phyloP scores from a whole-genome alignment of 1,140 invertebrate genomes.

The Lasioglossum albipes region DNA sequence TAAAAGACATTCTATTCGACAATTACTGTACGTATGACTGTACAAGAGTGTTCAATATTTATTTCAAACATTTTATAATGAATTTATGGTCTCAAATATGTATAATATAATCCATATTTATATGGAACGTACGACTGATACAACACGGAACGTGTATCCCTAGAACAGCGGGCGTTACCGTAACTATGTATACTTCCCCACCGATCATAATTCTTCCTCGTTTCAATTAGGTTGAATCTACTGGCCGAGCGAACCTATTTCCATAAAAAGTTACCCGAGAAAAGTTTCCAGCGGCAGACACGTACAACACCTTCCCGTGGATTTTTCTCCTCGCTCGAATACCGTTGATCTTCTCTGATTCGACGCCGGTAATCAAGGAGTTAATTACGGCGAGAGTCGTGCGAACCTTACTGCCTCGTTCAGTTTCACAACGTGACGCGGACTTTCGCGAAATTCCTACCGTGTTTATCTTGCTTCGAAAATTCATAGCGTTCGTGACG shows the following conservation, averaged over 20 bases:
- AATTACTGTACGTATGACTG: too few species aligned
- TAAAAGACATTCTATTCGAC: too few species aligned
- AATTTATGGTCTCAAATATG: too few species aligned
- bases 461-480: background rate
- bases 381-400: constrained; percentile 28
- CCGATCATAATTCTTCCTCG: background rate
- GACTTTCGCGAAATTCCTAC: constrained; percentile 18
- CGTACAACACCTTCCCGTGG: background rate
- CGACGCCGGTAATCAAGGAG: constrained; percentile 23
- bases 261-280: too few species aligned
- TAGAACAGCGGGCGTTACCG: too few species aligned
- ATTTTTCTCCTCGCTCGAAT: constrained; percentile 17
- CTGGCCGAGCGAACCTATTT: background rate
- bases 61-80: too few species aligned
- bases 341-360: constrained; percentile 27
- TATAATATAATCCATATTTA: too few species aligned
- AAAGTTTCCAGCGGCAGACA: background rate
- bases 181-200: background rate
- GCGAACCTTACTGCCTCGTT: background rate
- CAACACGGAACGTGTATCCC: too few species aligned
- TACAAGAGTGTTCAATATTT: too few species aligned
- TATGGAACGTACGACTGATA: too few species aligned
- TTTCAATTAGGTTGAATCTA: constrained; percentile 5
- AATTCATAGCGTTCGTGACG: background rate
- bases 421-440: background rate